phyloP scores from a whole-genome alignment of 2,113 vertebrate genomes.

The Cepphus grylle region DNA sequence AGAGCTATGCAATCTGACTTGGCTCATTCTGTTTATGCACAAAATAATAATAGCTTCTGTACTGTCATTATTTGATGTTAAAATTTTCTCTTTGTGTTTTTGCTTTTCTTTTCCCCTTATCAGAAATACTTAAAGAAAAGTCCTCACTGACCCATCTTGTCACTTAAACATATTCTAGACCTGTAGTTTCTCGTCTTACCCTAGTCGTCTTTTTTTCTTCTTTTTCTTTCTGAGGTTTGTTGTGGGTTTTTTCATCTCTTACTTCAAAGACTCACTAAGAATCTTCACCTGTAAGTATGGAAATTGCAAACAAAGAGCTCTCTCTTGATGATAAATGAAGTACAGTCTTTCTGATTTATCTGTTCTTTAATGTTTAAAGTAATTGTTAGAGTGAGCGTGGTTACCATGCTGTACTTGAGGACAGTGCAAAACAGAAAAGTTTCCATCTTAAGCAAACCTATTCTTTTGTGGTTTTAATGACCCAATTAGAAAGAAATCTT shows the following conservation, averaged over 20 bases:
- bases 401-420: slow-evolving; percentile 43
- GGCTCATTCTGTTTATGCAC: neutral
- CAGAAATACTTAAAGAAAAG: neutral
- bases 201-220: neutral
- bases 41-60: neutral
- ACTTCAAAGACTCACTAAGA: neutral
- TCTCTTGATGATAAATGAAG: slow-evolving; percentile 74
- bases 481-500: slow-evolving; percentile 56
- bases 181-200: neutral
- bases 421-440: slow-evolving; percentile 16
- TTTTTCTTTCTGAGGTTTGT: neutral
- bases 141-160: neutral
- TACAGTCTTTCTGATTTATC: slow-evolving; percentile 77
- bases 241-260: neutral
- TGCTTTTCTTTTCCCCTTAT: neutral
- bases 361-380: slow-evolving; percentile 72
- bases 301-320: slow-evolving; percentile 74
- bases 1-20: neutral
- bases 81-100: neutral
- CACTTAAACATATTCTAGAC: neutral
- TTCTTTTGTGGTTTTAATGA: slow-evolving; percentile 58
- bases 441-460: neutral
- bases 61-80: neutral
- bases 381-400: slow-evolving; percentile 66
- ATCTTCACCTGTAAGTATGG: neutral